phyloP scores from a whole-genome alignment of 1,140 invertebrate genomes.

The Epicauta chinensis region DNA sequence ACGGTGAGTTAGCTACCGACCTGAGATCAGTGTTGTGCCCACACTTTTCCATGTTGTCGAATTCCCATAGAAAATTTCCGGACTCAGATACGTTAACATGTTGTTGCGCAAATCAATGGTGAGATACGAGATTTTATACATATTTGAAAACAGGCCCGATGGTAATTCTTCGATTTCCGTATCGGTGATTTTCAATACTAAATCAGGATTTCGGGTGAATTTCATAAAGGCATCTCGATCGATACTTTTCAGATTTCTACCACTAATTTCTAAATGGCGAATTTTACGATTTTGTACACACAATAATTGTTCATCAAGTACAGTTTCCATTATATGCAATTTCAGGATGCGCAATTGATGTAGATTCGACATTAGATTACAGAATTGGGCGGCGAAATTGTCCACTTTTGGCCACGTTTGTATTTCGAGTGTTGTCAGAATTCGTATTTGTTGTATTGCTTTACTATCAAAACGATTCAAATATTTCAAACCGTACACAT shows the following conservation, averaged over 20 bases:
- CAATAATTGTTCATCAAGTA: conserved; percentile 63
- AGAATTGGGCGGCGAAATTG: conserved; percentile 55
- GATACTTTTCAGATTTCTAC: conserved; percentile 60
- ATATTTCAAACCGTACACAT: conserved; percentile 51
- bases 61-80: conserved; percentile 78
- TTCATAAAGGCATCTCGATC: conserved; percentile 64
- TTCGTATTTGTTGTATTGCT: conserved; percentile 54
- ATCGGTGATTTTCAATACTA: conserved; percentile 67
- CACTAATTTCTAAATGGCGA: conserved; percentile 71
- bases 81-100: conserved; percentile 69
- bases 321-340: conserved; percentile 60
- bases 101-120: conserved; percentile 76
- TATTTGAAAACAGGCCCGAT: conserved; percentile 65
- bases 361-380: conserved; percentile 50
- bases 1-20: conserved; percentile 45
- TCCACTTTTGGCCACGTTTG: conserved; percentile 61
- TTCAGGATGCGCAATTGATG: conserved; percentile 45
- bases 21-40: conserved; percentile 71
- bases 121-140: conserved; percentile 72
- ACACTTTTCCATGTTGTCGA: conserved; percentile 75
- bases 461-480: conserved; percentile 59
- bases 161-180: conserved; percentile 71
- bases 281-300: conserved; percentile 68
- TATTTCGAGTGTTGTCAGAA: conserved; percentile 53
- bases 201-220: conserved; percentile 55